Evolutionary conservation across 2,888 invertebrate species (phyloP).

Genomic region (Cryptocephalus moraei): DNA sequence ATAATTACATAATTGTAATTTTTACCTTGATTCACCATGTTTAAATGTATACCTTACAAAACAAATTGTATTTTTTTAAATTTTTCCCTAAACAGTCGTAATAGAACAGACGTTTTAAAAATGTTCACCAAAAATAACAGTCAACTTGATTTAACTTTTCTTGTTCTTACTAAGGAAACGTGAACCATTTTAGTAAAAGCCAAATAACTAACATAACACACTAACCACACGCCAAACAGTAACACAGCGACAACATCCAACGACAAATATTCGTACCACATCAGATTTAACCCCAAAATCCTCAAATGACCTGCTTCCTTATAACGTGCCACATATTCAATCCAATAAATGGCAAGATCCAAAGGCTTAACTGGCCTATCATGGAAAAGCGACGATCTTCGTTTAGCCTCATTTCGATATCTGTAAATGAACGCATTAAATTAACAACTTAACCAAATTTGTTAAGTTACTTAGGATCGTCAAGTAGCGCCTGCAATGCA

Average conservation of each 20-base stretch:
- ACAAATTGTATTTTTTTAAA: no score
- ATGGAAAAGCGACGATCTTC: constrained; percentile 21
- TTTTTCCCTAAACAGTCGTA: no score
- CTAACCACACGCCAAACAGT: background rate
- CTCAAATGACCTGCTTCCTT: constrained; percentile 27
- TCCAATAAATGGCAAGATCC: constrained; percentile 26
- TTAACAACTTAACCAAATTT: background rate
- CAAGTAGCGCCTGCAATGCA: constrained; percentile 36
- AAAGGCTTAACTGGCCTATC: constrained; percentile 25
- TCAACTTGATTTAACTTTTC: no score
- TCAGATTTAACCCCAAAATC: constrained; percentile 19
- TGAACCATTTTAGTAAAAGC: no score
- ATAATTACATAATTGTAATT: no score
- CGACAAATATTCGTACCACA: constrained; percentile 23
- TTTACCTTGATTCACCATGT: no score
- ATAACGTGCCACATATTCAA: constrained; percentile 25
- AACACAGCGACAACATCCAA: constrained; percentile 19
- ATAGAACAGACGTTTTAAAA: no score
- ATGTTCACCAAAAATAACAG: no score
- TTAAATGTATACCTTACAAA: no score
- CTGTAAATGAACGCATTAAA: constrained; percentile 10
- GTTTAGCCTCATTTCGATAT: constrained; percentile 19
- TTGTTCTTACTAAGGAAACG: no score
- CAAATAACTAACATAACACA: no score
- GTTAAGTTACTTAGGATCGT: constrained; percentile 26